Evolutionary conservation across 2,797 vertebrate species (phyloP).

Genomic region (Poecile montanus): DNA sequence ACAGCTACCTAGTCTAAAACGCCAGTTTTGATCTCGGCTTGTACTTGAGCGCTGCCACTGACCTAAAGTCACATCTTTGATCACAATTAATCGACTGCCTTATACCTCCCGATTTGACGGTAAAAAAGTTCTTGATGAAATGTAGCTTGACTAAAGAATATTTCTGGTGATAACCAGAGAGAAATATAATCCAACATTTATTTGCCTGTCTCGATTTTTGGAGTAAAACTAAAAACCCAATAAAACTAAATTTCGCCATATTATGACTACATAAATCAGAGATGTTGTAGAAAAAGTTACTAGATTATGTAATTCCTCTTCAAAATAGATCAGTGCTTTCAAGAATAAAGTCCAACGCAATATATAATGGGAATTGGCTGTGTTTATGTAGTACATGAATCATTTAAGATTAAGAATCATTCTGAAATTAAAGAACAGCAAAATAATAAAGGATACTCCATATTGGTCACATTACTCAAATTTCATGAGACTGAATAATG

Average conservation of each 20-base stretch:
- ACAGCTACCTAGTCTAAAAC: accelerated
- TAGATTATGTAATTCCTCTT: not conserved
- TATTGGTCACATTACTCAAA: not conserved
- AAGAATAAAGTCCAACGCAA: not conserved
- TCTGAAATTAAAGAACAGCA: not conserved
- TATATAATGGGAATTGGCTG: not conserved
- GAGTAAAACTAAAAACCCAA: not conserved
- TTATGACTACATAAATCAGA: not conserved
- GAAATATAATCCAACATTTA: not conserved
- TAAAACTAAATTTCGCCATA: not conserved
- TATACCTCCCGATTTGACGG: not conserved
- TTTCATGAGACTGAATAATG: not conserved
- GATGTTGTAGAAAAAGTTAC: not conserved
- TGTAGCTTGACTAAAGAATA: not conserved
- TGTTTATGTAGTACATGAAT: not conserved
- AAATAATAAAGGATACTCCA: not conserved
- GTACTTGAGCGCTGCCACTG: not conserved
- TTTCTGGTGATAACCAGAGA: not conserved
- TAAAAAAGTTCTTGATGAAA: not conserved
- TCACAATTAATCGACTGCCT: not conserved
- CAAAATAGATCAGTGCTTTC: not conserved
- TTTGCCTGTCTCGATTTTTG: not conserved
- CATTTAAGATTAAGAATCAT: not conserved
- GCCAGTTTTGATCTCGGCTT: not conserved
- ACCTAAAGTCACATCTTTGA: not conserved